phyloP scores from a whole-genome alignment of 2,888 invertebrate genomes.

The Lamellibrachia columna region DNA sequence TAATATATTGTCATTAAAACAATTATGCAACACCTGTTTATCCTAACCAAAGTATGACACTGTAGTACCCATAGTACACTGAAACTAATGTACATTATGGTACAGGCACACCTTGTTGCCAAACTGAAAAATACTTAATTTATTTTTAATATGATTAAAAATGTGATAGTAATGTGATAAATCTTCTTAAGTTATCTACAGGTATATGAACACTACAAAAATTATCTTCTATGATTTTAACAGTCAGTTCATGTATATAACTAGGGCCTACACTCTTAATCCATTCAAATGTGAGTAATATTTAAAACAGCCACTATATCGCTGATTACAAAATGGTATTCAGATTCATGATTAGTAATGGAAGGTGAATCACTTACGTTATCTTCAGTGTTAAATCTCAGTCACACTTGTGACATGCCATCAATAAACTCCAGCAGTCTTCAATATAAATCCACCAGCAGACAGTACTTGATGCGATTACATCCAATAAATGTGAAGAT shows the following conservation, averaged over 20 bases:
- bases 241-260: background rate
- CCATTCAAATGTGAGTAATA: background rate
- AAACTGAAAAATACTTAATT: too few relatives aligned
- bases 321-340: background rate
- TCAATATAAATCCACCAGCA: background rate
- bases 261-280: background rate
- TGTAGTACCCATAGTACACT: too few relatives aligned
- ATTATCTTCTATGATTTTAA: background rate
- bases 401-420: conserved; percentile 9
- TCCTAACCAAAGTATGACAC: too few relatives aligned
- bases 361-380: background rate
- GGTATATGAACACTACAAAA: background rate
- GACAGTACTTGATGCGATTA: background rate
- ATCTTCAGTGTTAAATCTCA: background rate
- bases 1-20: too few relatives aligned
- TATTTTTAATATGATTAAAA: too few relatives aligned
- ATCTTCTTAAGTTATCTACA: background rate
- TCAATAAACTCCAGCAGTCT: background rate
- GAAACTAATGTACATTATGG: too few relatives aligned
- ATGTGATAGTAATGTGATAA: background rate
- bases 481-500: background rate
- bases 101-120: too few relatives aligned
- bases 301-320: background rate
- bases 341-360: background rate
- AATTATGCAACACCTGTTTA: too few relatives aligned